Evolutionary conservation across 2,888 invertebrate species (phyloP), one percentile per base, ranked within the genome.

Genomic region (Drosophila affinis): DNA sequence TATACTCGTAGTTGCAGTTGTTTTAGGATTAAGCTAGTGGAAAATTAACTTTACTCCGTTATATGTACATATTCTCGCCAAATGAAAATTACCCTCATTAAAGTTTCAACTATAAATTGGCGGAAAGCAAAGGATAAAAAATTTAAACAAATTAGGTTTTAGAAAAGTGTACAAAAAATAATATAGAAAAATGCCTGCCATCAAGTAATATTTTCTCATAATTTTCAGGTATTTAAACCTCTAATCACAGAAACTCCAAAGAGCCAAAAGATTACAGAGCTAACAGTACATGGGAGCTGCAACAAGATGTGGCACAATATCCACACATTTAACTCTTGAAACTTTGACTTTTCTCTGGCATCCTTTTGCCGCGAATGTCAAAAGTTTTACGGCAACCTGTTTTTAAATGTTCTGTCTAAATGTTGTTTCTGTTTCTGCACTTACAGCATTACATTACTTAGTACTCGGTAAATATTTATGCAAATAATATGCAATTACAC

Each of bases 401-500:
- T 64, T 79, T 81, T 60, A 71, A 75, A 70, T 75, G 75, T 68
- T 62, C 54, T 57, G 39, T 55, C 32, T 58, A 39, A 39, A 39
- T 56, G 17, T 47, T 58, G 44, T 57, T 65, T 46, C 46, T 58
- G 53, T 48, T 27, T 27, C 1, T 60, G 58, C 12, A 64, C 58
- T 12, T 34, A 54, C 49, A 18, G 10, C 27, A 12, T 32, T 32
- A 76, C 52, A 60, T 55, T 72, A 63, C 62, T 70, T 65, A 68
- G 65, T 73, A 72, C 72, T 80, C 60, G 59, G 59, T 67, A 81
- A 82, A 87, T 79, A 83, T 80, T 78, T 77, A 77, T 78, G 83
- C 89, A 87, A 82, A 87, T 83, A 83, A 81, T 86, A 83, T 83
- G 74, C 84, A 87, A 78, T 86, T 80, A 86, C 77, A 79, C 68